Evolutionary conservation across 2,113 vertebrate genomes (phyloP), one percentile per base, ranked within the genome.

Genomic region (Chamaea fasciata): DNA sequence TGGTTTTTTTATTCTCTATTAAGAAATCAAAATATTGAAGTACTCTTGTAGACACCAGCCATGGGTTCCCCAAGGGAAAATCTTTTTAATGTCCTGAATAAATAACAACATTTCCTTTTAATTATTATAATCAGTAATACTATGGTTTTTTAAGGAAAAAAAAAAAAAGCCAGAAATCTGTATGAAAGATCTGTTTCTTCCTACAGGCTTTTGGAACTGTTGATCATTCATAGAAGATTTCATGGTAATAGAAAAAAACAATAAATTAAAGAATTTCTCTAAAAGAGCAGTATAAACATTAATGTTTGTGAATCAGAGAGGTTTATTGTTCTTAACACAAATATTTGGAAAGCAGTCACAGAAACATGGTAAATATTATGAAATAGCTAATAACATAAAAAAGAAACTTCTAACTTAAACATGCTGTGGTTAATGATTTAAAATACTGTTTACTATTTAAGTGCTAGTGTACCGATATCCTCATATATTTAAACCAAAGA

Each of bases 1-100:
- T 44, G 62, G 79, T 42, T 79, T 68, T 71, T 89, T 95, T 94
- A 53, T 84, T 92, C 31, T 9, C 41, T 90, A 57, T 65, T 62
- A 86, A 83, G 83, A 85, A 96, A 96, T 55, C 33, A 93, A 83
- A 76, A 75, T 71, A 94, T 56, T 20, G 63, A 33, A 84, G 35
- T 21, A 39, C 9, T 60, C 15, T 64, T 69, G 33, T n/a, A 78
- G 46, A 91, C 24, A 44, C 15, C 47, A 93, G 33, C 10, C 59
- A 35, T 22, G 39, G n/a, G 14, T 15, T 88, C 15, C 46, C 12
- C 28, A 23, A 49, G 44, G 49, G 42, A 67, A 68, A 55, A 47
- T 60, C 6, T 22, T 86, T 95, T 94, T 55, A 75, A 50, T 44
- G 87, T 21, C 30, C 79, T 69, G 57, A 75, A 87, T 24, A n/a